Evolutionary conservation across 2,113 vertebrate genomes (phyloP).

Genomic region (Rhipidura dahli): DNA sequence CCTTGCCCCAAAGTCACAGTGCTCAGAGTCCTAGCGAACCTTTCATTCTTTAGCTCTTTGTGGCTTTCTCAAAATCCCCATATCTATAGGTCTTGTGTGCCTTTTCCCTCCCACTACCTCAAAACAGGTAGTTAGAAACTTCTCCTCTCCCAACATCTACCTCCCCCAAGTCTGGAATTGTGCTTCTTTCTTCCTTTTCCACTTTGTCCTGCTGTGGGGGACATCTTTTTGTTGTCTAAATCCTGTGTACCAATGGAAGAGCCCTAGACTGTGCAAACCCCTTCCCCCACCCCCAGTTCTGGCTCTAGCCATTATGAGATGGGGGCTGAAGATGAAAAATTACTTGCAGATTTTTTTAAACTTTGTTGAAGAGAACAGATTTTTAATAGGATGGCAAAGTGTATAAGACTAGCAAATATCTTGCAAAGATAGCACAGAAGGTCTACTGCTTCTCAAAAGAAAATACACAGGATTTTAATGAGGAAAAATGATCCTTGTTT

Average conservation of each 20-base stretch:
- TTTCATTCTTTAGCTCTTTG: not conserved
- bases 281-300: not conserved
- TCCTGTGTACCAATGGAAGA: not conserved
- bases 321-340: not conserved
- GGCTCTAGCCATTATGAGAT: not conserved
- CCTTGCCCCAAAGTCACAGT: not conserved
- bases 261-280: not conserved
- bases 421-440: not conserved
- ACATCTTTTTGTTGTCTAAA: not conserved
- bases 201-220: not conserved
- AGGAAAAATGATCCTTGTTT: not conserved
- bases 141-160: not conserved
- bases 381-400: not conserved
- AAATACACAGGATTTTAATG: not conserved
- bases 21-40: not conserved
- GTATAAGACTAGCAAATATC: not conserved
- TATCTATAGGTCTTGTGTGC: accelerated
- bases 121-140: not conserved
- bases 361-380: not conserved
- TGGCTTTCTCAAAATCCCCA: not conserved
- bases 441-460: not conserved
- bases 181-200: not conserved
- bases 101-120: not conserved
- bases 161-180: not conserved
- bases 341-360: not conserved